Evolutionary conservation across 2,113 vertebrate species (phyloP).

Genomic region (Bungarus multicinctus): DNA sequence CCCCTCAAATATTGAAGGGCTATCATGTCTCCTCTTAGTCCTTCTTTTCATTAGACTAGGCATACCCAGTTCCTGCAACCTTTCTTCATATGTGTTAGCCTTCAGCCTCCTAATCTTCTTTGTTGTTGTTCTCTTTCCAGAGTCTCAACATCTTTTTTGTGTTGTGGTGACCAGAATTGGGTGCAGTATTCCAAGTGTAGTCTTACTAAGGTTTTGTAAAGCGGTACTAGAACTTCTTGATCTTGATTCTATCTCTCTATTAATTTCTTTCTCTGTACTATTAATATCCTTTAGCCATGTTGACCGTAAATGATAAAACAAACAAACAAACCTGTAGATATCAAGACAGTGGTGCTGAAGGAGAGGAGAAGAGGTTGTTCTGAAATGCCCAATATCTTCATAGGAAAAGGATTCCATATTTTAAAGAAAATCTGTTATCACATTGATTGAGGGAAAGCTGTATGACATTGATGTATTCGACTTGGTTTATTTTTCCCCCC

Average conservation of each 20-base stretch:
- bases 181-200: background rate
- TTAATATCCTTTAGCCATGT: background rate
- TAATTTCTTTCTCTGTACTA: background rate
- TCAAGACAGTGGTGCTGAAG: background rate
- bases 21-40: background rate
- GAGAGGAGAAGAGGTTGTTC: background rate
- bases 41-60: background rate
- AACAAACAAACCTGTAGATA: background rate
- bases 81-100: background rate
- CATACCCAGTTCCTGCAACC: background rate
- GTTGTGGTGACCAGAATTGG: background rate
- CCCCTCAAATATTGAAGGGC: background rate
- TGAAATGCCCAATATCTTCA: background rate
- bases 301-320: background rate
- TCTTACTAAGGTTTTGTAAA: background rate
- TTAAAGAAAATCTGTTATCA: background rate
- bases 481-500: background rate
- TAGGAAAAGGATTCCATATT: background rate
- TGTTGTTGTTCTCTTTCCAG: background rate
- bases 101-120: background rate
- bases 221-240: background rate
- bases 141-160: background rate
- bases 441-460: background rate
- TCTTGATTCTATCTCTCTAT: background rate
- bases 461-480: background rate